A percentile compares a stretch with the other conserved stretches of the same genome.
Conservation (phyloP, 2,113 vertebrate genomes). For the Trinectes maculatus region DNA sequence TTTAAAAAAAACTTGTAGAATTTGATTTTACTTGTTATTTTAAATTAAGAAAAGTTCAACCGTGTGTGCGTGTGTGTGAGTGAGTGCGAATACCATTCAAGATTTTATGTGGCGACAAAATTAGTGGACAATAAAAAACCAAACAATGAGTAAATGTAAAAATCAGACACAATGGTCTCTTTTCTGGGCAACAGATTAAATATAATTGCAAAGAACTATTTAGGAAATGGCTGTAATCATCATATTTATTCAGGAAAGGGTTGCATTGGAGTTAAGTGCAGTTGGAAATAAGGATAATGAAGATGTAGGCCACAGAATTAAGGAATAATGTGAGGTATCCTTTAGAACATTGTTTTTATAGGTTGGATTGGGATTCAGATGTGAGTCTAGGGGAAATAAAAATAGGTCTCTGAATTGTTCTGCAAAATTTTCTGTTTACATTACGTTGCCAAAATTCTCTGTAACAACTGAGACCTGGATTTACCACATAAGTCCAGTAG, state of each 20-base stretch:
- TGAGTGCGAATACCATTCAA: neutral
- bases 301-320: slow-evolving; percentile 57
- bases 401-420: slow-evolving; percentile 33
- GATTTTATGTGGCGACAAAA: slow-evolving; percentile 28
- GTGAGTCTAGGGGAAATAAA: slow-evolving; percentile 45
- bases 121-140: slow-evolving; percentile 14
- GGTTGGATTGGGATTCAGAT: slow-evolving; percentile 54
- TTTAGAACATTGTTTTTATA: slow-evolving; percentile 50
- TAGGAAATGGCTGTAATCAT: slow-evolving; percentile 70
- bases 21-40: too few species aligned
- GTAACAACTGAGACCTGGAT: slow-evolving; percentile 5
- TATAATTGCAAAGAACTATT: slow-evolving; percentile 61
- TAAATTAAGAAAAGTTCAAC: too few species aligned
- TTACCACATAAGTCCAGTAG: slow-evolving; percentile 7
- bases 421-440: slow-evolving; percentile 46
- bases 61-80: neutral
- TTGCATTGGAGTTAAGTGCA: slow-evolving; percentile 42
- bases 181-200: slow-evolving; percentile 54
- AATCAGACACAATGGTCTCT: slow-evolving; percentile 56
- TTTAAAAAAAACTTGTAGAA: too few species aligned
- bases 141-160: slow-evolving; percentile 41
- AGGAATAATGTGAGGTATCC: slow-evolving; percentile 58
- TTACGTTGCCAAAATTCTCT: slow-evolving; percentile 30
- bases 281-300: slow-evolving; percentile 65
- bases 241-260: slow-evolving; percentile 65